Conservation (phyloP, 2,888 invertebrate species). For the Heliconius erato region DNA sequence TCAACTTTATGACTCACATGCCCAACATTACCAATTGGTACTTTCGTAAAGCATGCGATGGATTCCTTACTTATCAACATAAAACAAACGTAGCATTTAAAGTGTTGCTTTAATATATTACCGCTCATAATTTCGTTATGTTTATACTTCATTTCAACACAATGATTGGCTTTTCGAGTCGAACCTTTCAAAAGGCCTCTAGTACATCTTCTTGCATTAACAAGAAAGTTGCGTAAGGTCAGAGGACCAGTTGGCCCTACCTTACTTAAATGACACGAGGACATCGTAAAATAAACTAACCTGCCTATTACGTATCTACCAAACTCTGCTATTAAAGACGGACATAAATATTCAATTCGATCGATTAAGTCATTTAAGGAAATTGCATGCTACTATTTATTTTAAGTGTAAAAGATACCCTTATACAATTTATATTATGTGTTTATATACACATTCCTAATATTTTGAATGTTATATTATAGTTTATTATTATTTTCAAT, state of each 20-base stretch:
- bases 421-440: background rate
- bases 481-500: constrained; percentile 6
- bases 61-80: constrained; percentile 48
- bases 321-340: constrained; percentile 46
- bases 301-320: constrained; percentile 48
- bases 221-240: constrained; percentile 66
- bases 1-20: constrained; percentile 49
- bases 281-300: constrained; percentile 58
- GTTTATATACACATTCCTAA: too few relatives aligned
- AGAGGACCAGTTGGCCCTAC: constrained; percentile 62
- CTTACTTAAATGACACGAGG: constrained; percentile 64
- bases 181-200: constrained; percentile 62
- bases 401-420: background rate
- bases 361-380: constrained; percentile 42
- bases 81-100: constrained; percentile 49
- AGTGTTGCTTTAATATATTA: constrained; percentile 49
- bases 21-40: constrained; percentile 43
- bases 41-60: constrained; percentile 50
- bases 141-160: constrained; percentile 55
- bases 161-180: constrained; percentile 59
- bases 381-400: constrained; percentile 35
- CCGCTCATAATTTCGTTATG: constrained; percentile 49
- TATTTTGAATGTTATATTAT: background rate
- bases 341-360: constrained; percentile 45
- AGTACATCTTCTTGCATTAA: constrained; percentile 60